Evolutionary conservation across 2,797 vertebrate genomes (phyloP), one percentile per base, ranked within the genome.

Genomic region (Takifugu ocellatus): DNA sequence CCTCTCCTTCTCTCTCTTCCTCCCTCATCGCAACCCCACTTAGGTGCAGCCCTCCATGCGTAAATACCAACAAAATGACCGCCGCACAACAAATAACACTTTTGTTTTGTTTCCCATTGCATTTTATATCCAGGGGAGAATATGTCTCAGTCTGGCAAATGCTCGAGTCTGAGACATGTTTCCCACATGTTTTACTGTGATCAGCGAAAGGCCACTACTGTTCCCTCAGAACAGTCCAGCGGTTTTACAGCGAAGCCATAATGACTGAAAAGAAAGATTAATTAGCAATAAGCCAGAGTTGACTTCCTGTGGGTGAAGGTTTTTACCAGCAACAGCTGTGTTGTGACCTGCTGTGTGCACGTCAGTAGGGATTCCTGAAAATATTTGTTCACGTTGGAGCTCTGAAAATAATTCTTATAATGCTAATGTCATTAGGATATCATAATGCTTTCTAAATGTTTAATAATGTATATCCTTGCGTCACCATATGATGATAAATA

Each of bases 11-110:
- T 36, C 1, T 36, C 4, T 12, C 3, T 39, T 12, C 36, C 12
- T 39, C 36, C 14, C 36, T 3, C 14, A 12, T 39, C 36, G 36
- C 50, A 59, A 43, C 63, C 63, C 15, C 27, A 54, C 68, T 69
- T 74, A 52, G 67, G 70, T 73, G 80, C 81, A 78, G 65, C 52
- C 53, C 64, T 75, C 56, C 66, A 78, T 77, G 74, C 63, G 66
- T 79, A 85, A 87, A 88, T 70, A 87, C 70, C 70, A 81, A 83
- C 79, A 85, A 78, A 72, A 43, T 81, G 73, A 82, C 88, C 79
- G 81, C 84, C 88, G 86, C 70, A 77, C 61, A 63, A 62, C 70
- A 71, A 75, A 81, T 70, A 72, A 46, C 57, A 45, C 51, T 68
- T 74, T 57, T 74, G 63, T 75, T 79, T 81, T 64, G 69, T 77